Percentiles rank a stretch among this genome's conserved stretches.
phyloP scores from a whole-genome alignment of 2,888 invertebrate species.

The Himalopsyche kuldschensis region DNA sequence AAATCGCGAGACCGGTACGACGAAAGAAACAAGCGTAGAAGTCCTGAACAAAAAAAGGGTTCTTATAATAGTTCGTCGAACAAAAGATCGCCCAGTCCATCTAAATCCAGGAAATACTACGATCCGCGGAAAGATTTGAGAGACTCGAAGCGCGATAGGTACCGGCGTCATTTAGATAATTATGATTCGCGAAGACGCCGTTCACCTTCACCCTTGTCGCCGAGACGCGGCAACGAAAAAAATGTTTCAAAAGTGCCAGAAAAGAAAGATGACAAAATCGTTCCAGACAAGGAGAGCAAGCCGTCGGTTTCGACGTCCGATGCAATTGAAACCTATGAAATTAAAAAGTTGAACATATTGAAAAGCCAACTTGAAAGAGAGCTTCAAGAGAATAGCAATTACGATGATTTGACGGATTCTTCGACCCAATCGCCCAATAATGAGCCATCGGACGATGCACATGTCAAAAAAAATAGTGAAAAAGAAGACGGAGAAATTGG shows the following conservation, averaged over 20 bases:
- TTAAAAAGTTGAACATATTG: slow-evolving; percentile 13
- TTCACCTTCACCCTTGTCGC: neutral
- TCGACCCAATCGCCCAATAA: slow-evolving; percentile 40
- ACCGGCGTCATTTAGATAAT: neutral
- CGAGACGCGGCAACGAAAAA: neutral
- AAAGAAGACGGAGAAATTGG: slow-evolving; percentile 52
- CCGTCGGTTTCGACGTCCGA: neutral
- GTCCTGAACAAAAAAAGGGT: neutral
- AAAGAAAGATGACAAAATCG: neutral
- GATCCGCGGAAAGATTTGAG: neutral
- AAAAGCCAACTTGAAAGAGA: slow-evolving; percentile 22
- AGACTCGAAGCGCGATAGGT: neutral
- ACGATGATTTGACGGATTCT: slow-evolving; percentile 38
- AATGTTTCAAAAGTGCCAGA: neutral
- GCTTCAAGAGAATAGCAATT: slow-evolving; percentile 23
- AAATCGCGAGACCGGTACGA: neutral
- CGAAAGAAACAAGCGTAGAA: neutral
- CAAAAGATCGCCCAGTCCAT: neutral
- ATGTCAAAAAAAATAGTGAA: slow-evolving; percentile 41
- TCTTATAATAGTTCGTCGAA: neutral
- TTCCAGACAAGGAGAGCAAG: neutral
- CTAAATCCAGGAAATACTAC: neutral
- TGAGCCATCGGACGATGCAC: slow-evolving; percentile 39
- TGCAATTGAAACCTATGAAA: slow-evolving; percentile 2
- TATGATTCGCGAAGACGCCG: neutral